phyloP scores from a whole-genome alignment of 1,140 invertebrate species.

The Aphelenchoides besseyi region DNA sequence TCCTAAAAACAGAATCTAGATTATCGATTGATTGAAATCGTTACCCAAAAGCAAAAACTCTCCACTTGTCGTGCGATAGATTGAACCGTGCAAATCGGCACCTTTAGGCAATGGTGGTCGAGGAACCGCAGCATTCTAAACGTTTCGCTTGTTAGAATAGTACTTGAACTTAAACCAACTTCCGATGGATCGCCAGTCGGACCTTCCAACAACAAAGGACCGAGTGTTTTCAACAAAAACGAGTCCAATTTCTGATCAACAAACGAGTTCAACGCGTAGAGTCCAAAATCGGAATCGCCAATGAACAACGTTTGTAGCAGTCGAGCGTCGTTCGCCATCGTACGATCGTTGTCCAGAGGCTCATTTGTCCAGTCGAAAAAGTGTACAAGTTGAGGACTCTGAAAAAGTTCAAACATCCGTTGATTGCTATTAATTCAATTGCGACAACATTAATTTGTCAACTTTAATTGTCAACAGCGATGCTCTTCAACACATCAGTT shows the following conservation, averaged over 20 bases:
- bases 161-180: not conserved
- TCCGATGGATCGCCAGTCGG: constrained; percentile 30
- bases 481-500: not conserved
- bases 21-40: constrained; percentile 15
- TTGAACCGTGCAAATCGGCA: constrained; percentile 24
- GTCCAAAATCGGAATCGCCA: constrained; percentile 75
- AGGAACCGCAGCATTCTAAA: not conserved
- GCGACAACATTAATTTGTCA: no score
- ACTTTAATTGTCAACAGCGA: no score
- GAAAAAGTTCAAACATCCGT: no score
- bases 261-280: constrained; percentile 84
- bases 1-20: constrained; percentile 21
- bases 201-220: constrained; percentile 63
- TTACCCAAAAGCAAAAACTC: constrained; percentile 45
- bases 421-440: no score
- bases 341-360: not conserved
- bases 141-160: not conserved
- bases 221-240: constrained; percentile 63
- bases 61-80: constrained; percentile 36
- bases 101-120: not conserved
- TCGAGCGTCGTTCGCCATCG: constrained; percentile 6
- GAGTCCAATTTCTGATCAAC: constrained; percentile 75
- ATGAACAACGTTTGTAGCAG: constrained; percentile 83
- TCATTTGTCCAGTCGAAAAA: not conserved
- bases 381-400: not conserved